Conservation (phyloP, 1,140 invertebrate species). For the Pygmarrhopalites habei region DNA sequence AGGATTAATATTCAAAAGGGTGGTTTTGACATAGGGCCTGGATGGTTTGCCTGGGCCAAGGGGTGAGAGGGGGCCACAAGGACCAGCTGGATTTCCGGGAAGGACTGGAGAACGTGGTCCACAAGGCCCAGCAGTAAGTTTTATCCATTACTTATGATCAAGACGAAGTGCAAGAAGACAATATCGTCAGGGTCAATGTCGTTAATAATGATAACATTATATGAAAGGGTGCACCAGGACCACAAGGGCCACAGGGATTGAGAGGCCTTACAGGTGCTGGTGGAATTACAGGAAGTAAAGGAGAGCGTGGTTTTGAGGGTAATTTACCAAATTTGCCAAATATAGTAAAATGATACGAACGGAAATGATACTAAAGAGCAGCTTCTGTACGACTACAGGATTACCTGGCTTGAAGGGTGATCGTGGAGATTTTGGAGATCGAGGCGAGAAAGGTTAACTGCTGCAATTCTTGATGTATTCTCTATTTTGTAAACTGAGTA, state of each 20-base stretch:
- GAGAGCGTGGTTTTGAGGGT: constrained; percentile 42
- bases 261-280: constrained; percentile 41
- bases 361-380: too few species aligned
- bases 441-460: constrained; percentile 40
- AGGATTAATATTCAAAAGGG: background rate
- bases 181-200: too few species aligned
- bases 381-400: too few species aligned
- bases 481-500: too few species aligned
- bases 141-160: too few species aligned
- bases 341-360: too few species aligned
- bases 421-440: constrained; percentile 30
- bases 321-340: too few species aligned
- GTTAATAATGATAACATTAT: too few species aligned
- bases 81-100: constrained; percentile 41
- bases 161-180: too few species aligned
- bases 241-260: constrained; percentile 41
- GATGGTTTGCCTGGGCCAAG: constrained; percentile 25
- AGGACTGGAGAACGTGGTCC: constrained; percentile 42
- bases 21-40: background rate
- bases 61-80: constrained; percentile 33
- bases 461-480: too few species aligned
- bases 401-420: constrained; percentile 45
- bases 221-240: constrained; percentile 41
- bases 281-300: constrained; percentile 45
- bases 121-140: constrained; percentile 43